Conservation (phyloP, 2,888 invertebrate species). For the Rugalucina vietnamica region DNA sequence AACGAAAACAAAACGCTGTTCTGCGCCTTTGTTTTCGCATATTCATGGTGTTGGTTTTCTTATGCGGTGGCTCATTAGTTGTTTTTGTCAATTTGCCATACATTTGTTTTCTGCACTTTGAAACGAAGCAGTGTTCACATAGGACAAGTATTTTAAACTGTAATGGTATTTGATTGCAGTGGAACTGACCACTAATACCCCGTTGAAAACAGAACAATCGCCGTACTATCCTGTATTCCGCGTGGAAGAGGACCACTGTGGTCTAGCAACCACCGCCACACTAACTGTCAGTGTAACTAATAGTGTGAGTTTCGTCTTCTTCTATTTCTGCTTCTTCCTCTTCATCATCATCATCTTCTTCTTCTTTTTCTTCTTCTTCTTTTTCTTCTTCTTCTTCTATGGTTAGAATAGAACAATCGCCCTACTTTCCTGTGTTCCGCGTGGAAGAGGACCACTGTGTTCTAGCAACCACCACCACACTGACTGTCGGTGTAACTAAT, state of each 20-base stretch:
- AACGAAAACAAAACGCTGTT: no score
- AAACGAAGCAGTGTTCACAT: no score
- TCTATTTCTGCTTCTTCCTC: no score
- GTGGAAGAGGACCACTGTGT: slow-evolving; percentile 56
- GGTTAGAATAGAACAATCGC: slow-evolving; percentile 19
- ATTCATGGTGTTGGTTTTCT: no score
- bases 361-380: neutral
- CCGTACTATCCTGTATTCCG: slow-evolving; percentile 39
- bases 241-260: slow-evolving; percentile 56
- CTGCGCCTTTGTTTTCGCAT: no score
- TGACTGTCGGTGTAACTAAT: slow-evolving; percentile 49
- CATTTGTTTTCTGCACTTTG: no score
- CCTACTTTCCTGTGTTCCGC: slow-evolving; percentile 40
- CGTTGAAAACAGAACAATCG: neutral
- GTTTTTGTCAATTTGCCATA: no score
- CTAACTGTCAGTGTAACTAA: slow-evolving; percentile 50
- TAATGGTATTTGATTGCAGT: neutral
- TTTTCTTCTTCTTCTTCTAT: neutral
- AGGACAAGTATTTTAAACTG: no score
- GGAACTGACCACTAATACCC: neutral
- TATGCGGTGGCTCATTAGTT: no score
- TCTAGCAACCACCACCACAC: slow-evolving; percentile 23
- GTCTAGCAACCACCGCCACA: slow-evolving; percentile 33
- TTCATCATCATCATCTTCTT: neutral
- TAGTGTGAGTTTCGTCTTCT: slow-evolving; percentile 45